Base-by-base conservation (phyloP, 2,797 vertebrate species). In the Alectoris magna region DNA sequence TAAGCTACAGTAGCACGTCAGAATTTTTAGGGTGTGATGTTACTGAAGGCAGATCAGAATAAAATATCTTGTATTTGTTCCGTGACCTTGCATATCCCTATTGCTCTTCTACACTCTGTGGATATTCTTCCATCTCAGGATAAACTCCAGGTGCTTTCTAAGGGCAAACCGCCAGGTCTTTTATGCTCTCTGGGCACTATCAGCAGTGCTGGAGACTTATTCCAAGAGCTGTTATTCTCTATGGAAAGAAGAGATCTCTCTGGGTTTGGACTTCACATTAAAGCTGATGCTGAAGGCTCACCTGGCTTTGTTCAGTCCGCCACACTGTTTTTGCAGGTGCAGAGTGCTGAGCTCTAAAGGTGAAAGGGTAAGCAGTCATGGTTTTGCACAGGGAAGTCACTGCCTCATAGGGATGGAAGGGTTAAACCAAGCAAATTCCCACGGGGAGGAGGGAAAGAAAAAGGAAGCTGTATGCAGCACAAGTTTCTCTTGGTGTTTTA, bases 401-500 rank as follows among this genome's bases (percentile, higher is more conserved):
- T 77, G 58, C 46, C 62, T 78, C 38, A 4, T 11, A 81, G 85
- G 39, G 16, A 67, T 86, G 73, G 74, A 96, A 92, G 94, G 87
- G 96, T 96, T 96, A 96, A 96, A 91, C 46, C 4, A 72, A 86
- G 67, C 24, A 85, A 93, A 95, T 96, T 96, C 96, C 87, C 96
- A 96, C 73, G 73, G 85, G 87, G 91, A 82, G 89, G 79, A 90
- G 92, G 79, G 87, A 85, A 96, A 88, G 59, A 88, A 90, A 96
- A 91, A 86, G 92, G 91, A 96, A 95, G 51, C 70, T 88, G 11
- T 48, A 59, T 34, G 59, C 34, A 86, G 77, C 27, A 27, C 77
- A 94, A 93, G 75, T 86, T 94, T 94, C 89, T 91, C 82, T 78
- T 91, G 46, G 87, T 92, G 76, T 93, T 91, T 94, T 86, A 93